phyloP scores from a whole-genome alignment of 2,113 vertebrate genomes.

The Astatotilapia flaviijosephi region DNA sequence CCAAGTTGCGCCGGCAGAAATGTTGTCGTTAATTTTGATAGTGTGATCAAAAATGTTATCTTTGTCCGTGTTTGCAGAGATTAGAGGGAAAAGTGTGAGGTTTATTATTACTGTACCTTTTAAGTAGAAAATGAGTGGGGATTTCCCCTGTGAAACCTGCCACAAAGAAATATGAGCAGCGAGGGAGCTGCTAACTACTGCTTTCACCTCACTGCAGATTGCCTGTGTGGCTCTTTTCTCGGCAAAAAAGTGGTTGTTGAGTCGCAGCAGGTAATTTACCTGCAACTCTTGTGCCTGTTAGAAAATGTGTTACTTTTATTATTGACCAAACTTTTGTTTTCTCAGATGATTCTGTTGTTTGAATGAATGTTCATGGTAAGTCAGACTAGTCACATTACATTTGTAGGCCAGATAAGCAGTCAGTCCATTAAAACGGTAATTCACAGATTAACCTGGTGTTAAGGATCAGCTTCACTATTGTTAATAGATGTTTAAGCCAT shows the following conservation, averaged over 20 bases:
- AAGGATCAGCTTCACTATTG: neutral
- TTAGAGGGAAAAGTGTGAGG: neutral
- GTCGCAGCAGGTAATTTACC: neutral
- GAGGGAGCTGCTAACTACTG: neutral
- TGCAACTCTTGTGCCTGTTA: neutral
- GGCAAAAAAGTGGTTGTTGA: accelerated
- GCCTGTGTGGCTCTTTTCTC: accelerated
- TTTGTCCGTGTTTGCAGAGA: neutral
- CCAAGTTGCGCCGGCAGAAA: neutral
- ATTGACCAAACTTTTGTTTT: neutral
- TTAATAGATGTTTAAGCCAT: accelerated
- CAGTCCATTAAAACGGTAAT: accelerated
- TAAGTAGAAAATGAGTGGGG: neutral
- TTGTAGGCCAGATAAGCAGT: neutral
- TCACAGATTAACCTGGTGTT: neutral
- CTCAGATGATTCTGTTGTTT: neutral
- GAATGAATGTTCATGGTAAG: neutral
- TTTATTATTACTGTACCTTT: neutral
- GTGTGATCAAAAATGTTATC: neutral
- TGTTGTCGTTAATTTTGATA: neutral
- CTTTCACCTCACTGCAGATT: neutral
- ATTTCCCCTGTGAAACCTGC: neutral
- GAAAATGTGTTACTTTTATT: neutral
- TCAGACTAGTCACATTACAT: neutral
- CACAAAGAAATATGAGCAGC: neutral